A percentile compares a stretch with the other conserved stretches of the same genome.
phyloP scores from a whole-genome alignment of 2,113 vertebrate genomes.

The Meles meles region DNA sequence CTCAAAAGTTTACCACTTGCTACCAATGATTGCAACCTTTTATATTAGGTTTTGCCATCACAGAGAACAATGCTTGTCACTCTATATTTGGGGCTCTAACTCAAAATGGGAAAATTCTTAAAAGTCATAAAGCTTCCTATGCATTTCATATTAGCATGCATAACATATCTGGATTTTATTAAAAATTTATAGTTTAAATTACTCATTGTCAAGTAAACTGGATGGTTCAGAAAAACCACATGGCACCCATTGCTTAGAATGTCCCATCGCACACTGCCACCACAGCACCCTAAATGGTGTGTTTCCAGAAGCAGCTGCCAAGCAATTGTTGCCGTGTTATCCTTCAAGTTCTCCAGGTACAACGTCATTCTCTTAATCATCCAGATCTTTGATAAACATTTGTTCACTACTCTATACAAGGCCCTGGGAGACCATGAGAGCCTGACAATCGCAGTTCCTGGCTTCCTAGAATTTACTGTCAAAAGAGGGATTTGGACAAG shows the following conservation, averaged over 20 bases:
- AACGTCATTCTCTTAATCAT: neutral
- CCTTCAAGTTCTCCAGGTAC: neutral
- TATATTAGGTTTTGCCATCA: neutral
- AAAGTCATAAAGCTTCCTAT: neutral
- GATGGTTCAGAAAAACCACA: neutral
- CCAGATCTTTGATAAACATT: neutral
- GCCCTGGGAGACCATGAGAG: neutral
- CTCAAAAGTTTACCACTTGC: neutral
- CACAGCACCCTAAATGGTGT: neutral
- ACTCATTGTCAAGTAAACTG: neutral
- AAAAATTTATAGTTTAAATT: neutral
- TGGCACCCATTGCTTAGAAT: neutral
- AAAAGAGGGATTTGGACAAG: neutral
- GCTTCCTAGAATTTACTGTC: neutral
- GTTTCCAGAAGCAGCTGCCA: neutral
- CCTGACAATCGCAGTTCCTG: neutral
- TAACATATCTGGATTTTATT: neutral
- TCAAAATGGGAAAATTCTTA: neutral
- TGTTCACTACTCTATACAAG: neutral
- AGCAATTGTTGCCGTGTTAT: neutral
- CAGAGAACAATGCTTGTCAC: neutral
- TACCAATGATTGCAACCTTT: neutral
- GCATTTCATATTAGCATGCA: neutral
- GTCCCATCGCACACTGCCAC: neutral
- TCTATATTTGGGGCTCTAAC: neutral